phyloP scores from a whole-genome alignment of 2,113 vertebrate species.

The Brachyistius frenatus region DNA sequence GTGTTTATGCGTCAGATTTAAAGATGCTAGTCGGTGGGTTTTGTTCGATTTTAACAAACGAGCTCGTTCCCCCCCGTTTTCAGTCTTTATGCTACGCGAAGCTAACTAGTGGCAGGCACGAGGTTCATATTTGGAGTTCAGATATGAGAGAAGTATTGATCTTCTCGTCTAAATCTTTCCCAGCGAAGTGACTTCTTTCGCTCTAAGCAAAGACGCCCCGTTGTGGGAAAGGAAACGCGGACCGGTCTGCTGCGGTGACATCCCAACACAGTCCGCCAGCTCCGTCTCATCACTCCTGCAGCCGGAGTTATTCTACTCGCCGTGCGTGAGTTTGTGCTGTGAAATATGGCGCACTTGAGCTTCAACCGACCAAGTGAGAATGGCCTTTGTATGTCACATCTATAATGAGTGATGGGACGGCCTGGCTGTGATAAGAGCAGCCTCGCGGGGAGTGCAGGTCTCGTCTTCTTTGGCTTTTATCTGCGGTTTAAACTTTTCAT shows the following conservation, averaged over 20 bases:
- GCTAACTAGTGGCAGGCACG: background rate
- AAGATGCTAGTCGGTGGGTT: no score
- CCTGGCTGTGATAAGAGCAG: constrained; percentile 34
- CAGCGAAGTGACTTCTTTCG: no score
- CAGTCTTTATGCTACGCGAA: no score
- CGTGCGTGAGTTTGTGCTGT: constrained; percentile 21
- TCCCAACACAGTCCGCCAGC: constrained; percentile 37
- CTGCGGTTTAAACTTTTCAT: constrained; percentile 30
- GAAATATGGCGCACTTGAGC: constrained; percentile 59
- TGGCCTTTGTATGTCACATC: constrained; percentile 61
- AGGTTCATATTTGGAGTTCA: background rate
- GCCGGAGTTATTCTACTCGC: constrained; percentile 43
- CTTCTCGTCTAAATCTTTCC: background rate
- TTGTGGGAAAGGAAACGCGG: background rate
- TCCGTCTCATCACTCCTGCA: constrained; percentile 48
- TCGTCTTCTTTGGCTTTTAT: constrained; percentile 33
- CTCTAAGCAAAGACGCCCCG: background rate
- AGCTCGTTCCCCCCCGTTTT: no score
- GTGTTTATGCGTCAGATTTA: background rate
- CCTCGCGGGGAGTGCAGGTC: constrained; percentile 1
- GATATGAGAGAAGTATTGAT: background rate
- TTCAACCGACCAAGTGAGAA: constrained; percentile 56
- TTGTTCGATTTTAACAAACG: no score
- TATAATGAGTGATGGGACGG: constrained; percentile 57
- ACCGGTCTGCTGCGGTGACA: constrained; percentile 36